phyloP scores from a whole-genome alignment of 2,113 vertebrate genomes.

The Kryptolebias marmoratus region DNA sequence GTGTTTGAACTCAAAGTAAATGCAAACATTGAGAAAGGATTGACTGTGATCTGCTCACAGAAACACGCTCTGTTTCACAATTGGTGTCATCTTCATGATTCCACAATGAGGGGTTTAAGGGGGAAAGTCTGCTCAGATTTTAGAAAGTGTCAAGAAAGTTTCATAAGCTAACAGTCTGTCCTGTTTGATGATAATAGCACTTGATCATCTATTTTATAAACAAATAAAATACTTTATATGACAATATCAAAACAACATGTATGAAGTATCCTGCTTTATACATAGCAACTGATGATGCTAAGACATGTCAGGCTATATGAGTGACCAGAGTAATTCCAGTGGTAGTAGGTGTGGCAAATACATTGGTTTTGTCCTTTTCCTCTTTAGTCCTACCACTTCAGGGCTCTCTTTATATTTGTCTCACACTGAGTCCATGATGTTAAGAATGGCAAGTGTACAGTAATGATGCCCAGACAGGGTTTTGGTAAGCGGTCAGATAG shows the following conservation, averaged over 20 bases:
- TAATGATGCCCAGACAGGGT: conserved; percentile 69
- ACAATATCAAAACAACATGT: too few relatives aligned
- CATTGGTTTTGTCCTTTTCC: conserved; percentile 47
- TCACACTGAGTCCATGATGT: conserved; percentile 63
- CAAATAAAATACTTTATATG: too few relatives aligned
- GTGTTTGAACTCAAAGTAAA: neutral
- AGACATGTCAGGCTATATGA: conserved; percentile 2
- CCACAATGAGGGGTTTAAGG: neutral
- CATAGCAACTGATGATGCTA: neutral
- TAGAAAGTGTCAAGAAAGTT: neutral
- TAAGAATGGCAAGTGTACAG: conserved; percentile 57
- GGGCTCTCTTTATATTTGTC: conserved; percentile 64
- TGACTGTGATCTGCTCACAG: neutral
- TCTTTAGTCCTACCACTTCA: conserved; percentile 19
- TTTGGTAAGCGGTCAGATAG: conserved; percentile 73
- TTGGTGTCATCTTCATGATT: neutral
- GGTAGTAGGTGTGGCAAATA: conserved; percentile 6
- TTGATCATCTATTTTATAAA: neutral
- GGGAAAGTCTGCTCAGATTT: neutral
- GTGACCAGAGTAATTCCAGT: neutral
- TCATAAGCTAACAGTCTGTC: too few relatives aligned
- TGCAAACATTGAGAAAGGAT: too few relatives aligned
- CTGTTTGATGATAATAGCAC: too few relatives aligned
- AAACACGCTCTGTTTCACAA: neutral
- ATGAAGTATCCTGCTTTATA: neutral